Evolutionary conservation across 2,113 vertebrate genomes (phyloP).

Genomic region (Syrrhaptes paradoxus): DNA sequence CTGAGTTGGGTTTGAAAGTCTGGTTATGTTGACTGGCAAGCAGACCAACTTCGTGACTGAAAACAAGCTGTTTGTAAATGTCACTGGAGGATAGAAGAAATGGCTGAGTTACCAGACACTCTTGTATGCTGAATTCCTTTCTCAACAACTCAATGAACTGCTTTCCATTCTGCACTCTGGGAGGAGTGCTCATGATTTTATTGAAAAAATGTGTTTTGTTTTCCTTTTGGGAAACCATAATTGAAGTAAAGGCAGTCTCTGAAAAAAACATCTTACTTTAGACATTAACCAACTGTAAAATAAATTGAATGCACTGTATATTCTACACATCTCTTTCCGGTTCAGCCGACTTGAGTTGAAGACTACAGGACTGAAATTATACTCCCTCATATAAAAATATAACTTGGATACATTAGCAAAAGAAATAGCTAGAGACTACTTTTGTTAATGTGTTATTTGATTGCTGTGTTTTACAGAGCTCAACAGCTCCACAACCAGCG

Average conservation of each 20-base stretch:
- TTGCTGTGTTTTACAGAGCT: not conserved
- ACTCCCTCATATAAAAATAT: not conserved
- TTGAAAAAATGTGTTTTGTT: conserved; percentile 55
- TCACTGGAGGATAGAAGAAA: conserved; percentile 34
- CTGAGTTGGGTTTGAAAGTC: conserved; percentile 1
- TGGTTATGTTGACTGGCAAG: conserved; percentile 10
- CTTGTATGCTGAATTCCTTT: conserved; percentile 42
- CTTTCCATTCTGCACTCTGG: conserved; percentile 30
- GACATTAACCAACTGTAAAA: not conserved
- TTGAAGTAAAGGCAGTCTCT: conserved; percentile 9
- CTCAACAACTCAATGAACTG: conserved; percentile 38
- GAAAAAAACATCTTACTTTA: conserved; percentile 24
- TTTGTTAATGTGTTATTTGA: not conserved
- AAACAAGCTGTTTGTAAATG: conserved; percentile 39
- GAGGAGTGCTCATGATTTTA: conserved; percentile 38
- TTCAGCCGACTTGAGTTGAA: not conserved
- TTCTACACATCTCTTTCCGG: not conserved
- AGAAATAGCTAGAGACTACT: not conserved
- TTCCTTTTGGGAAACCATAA: conserved; percentile 28
- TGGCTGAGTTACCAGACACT: conserved; percentile 12
- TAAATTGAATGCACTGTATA: not conserved
- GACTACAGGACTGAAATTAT: not conserved
- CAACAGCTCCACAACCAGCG: not conserved
- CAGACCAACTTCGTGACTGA: not conserved
- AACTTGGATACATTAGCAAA: not conserved